Percentiles rank a stretch among this genome's conserved stretches.
phyloP scores from a whole-genome alignment of 2,797 vertebrate genomes.

The Podarcis siculus region DNA sequence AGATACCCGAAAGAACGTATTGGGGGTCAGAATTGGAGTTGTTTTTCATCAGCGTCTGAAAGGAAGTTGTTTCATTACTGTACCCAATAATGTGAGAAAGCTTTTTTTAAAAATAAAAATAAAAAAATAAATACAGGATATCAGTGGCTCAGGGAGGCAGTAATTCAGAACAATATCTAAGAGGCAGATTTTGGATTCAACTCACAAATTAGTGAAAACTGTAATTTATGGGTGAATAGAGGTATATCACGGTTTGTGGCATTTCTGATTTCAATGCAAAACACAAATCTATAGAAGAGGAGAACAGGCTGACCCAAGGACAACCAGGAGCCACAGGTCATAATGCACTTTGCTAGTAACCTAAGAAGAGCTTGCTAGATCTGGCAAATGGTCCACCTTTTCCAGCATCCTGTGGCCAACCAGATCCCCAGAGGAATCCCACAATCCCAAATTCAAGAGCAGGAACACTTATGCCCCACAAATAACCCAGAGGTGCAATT shows the following conservation, averaged over 20 bases:
- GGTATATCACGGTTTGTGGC: neutral
- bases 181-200: constrained; percentile 25
- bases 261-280: neutral
- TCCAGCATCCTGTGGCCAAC: neutral
- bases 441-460: no score
- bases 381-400: neutral
- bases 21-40: neutral
- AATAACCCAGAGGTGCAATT: no score
- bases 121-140: neutral
- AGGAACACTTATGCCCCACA: no score
- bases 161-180: constrained; percentile 14
- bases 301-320: neutral
- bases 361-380: neutral
- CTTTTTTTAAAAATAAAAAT: no score
- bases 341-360: neutral
- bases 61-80: neutral
- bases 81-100: no score
- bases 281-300: neutral
- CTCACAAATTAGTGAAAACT: neutral
- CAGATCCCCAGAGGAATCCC: neutral
- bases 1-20: neutral
- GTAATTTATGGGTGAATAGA: constrained; percentile 16
- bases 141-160: constrained; percentile 37
- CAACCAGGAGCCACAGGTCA: neutral
- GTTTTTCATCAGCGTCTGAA: constrained; percentile 24